Conservation (phyloP, 2,888 invertebrate species). For the Periphyllus acericola region DNA sequence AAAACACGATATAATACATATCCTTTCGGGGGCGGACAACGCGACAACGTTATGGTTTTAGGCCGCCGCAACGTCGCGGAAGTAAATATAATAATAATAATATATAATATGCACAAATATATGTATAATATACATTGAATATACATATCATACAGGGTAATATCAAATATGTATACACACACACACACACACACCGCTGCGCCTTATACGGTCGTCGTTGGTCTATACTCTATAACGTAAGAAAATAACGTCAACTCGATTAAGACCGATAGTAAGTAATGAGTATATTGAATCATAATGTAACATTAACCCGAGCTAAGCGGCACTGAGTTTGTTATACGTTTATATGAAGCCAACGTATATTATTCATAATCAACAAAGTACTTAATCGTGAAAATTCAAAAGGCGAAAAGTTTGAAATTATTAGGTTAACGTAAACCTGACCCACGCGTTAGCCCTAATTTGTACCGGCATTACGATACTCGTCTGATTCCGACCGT, state of each 20-base stretch:
- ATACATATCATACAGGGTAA: background rate
- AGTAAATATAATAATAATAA: conserved; percentile 22
- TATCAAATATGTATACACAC: too few relatives aligned
- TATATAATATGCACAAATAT: background rate
- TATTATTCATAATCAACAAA: background rate
- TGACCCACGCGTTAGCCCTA: too few relatives aligned
- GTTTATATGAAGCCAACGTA: background rate
- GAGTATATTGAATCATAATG: background rate
- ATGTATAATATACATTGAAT: background rate
- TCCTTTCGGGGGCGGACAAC: conserved; percentile 50
- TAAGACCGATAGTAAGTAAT: background rate
- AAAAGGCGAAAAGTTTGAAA: background rate
- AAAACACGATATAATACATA: conserved; percentile 40
- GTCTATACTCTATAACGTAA: background rate
- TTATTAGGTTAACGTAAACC: too few relatives aligned
- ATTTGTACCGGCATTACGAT: too few relatives aligned
- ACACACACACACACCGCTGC: background rate
- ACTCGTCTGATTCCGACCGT: too few relatives aligned
- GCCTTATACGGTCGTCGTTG: background rate
- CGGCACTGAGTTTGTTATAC: background rate
- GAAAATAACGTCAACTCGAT: background rate
- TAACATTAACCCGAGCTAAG: background rate
- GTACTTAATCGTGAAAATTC: too few relatives aligned
- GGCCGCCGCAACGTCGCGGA: conserved; percentile 17
- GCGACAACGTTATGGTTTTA: conserved; percentile 54